Evolutionary conservation across 2,888 invertebrate genomes (phyloP), one percentile per base, ranked within the genome.

Genomic region (Idaea biselata): DNA sequence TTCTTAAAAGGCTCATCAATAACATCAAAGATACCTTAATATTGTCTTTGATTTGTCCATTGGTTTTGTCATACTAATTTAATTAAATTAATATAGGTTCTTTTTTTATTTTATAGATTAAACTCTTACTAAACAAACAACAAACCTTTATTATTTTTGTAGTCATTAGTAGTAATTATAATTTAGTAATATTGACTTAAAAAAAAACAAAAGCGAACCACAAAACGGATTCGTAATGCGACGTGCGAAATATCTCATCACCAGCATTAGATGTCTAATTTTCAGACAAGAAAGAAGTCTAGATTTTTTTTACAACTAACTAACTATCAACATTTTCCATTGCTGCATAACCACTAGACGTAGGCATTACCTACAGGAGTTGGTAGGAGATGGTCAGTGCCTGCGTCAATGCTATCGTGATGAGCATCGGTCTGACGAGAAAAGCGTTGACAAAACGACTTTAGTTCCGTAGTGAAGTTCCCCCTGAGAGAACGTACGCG

Each of bases 391-490:
- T 89, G 87, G 73, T 83, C 60, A 54, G 18, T 61, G 71, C 68
- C 63, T 68, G 68, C 67, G 70, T 76, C 73, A 74, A 75, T 73
- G 70, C 59, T 65, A 70, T 75, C 79, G 68, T 64, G 68, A 70
- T 56, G 56, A 69, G 65, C 71, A 66, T 65, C 66, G 71, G 68
- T 68, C 2, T 62, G 61, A 66, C 65, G 75, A 71, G 69, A 73
- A 75, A 73, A 75, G 76, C 79, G 74, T 73, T 85, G 81, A 81
- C 82, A 73, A 84, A 87, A 85, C 86, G 85, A 84, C 84, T 87
- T 88, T 83, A 88, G 89, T 90, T 84, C 82, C 82, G 81, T 77
- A 77, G 80, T 74, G 86, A 78, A 79, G 82, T 82, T 79, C 76
- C 77, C 74, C 72, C 72, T 81, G 75, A 76, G 81, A 76, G 83